Evolutionary conservation across 2,888 invertebrate species (phyloP).

Genomic region (Xanthorhoe designata): DNA sequence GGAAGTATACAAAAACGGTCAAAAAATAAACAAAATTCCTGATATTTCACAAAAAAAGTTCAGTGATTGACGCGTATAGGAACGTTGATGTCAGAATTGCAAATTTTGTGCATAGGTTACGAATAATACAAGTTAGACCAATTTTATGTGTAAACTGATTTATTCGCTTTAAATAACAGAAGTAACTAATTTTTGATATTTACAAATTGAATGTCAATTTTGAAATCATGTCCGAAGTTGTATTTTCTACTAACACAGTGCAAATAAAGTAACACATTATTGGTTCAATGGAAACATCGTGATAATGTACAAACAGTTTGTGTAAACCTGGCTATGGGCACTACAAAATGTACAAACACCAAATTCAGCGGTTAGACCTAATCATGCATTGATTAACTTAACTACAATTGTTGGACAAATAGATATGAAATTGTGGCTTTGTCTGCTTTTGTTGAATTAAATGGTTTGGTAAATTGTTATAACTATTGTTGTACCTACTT

Average conservation of each 20-base stretch:
- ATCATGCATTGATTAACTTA: slow-evolving; percentile 39
- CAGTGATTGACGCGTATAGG: slow-evolving; percentile 57
- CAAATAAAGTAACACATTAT: slow-evolving; percentile 55
- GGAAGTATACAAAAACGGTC: slow-evolving; percentile 56
- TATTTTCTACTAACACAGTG: slow-evolving; percentile 36
- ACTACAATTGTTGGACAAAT: slow-evolving; percentile 32
- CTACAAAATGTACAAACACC: slow-evolving; percentile 31
- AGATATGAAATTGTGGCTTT: slow-evolving; percentile 24
- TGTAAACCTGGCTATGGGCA: slow-evolving; percentile 48
- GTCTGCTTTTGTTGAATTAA: slow-evolving; percentile 2
- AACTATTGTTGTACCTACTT: not conserved
- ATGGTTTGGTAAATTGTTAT: slow-evolving; percentile 3
- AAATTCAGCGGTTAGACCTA: slow-evolving; percentile 38
- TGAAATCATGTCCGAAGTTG: not conserved
- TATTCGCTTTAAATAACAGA: not conserved
- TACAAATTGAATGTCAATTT: not conserved
- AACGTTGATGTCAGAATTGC: slow-evolving; percentile 21
- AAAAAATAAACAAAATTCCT: slow-evolving; percentile 56
- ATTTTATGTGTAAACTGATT: not conserved
- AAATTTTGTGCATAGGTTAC: slow-evolving; percentile 32
- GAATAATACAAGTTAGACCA: slow-evolving; percentile 12
- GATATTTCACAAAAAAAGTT: slow-evolving; percentile 57
- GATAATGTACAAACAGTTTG: slow-evolving; percentile 69
- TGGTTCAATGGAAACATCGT: slow-evolving; percentile 54
- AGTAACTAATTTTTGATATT: too few species aligned